Evolutionary conservation across 2,888 invertebrate species (phyloP).

Genomic region (Lamellibrachia columna): DNA sequence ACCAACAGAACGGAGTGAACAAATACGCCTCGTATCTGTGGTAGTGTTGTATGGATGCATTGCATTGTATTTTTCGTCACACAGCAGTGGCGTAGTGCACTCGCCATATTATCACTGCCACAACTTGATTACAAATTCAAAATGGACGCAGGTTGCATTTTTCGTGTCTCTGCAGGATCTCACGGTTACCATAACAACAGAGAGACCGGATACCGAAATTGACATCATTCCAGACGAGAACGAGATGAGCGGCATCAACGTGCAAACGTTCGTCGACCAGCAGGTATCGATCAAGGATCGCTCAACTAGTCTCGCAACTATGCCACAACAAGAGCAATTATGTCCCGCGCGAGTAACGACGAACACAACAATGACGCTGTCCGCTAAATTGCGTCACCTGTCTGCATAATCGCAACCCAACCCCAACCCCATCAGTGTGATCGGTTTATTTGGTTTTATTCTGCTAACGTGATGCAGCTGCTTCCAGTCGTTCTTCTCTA

Average conservation of each 20-base stretch:
- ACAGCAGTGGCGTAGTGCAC: no score
- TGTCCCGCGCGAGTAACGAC: neutral
- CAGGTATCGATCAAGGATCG: conserved; percentile 41
- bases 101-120: no score
- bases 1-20: no score
- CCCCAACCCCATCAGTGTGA: neutral
- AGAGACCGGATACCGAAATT: conserved; percentile 53
- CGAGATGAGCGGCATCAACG: conserved; percentile 57
- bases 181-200: conserved; percentile 57
- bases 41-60: no score
- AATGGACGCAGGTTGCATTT: neutral
- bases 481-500: neutral
- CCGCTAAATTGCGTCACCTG: neutral
- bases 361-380: neutral
- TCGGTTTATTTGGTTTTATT: neutral
- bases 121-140: no score
- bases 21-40: no score
- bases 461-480: neutral
- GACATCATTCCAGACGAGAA: conserved; percentile 58
- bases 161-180: conserved; percentile 48
- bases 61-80: no score
- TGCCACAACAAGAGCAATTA: neutral
- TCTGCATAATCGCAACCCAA: neutral
- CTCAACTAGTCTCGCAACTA: neutral
- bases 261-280: conserved; percentile 59